phyloP scores from a whole-genome alignment of 1,140 invertebrate species.

The Tetramorium alpestre region DNA sequence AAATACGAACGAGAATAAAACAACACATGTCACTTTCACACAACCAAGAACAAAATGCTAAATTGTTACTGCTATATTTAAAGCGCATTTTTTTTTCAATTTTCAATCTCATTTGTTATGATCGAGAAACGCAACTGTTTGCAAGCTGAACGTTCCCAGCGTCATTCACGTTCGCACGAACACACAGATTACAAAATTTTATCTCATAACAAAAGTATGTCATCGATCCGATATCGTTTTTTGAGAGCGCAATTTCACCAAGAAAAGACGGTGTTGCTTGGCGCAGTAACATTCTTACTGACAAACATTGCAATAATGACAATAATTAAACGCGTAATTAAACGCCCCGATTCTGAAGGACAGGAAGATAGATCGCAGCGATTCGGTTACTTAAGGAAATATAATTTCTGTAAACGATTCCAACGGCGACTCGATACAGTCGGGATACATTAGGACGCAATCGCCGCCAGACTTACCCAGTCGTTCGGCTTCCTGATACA shows the following conservation, averaged over 20 bases:
- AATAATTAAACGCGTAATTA: neutral
- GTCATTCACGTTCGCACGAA: neutral
- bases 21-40: neutral
- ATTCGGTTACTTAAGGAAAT: slow-evolving; percentile 71
- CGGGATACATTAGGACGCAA: slow-evolving; percentile 79
- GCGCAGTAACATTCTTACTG: neutral
- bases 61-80: neutral
- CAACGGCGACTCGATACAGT: slow-evolving; percentile 81
- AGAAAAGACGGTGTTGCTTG: neutral
- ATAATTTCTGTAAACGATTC: slow-evolving; percentile 82
- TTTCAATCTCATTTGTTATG: neutral
- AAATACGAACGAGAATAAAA: neutral
- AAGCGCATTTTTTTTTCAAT: neutral
- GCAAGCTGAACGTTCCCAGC: neutral
- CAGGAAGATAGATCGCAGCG: neutral
- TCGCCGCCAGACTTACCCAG: slow-evolving; percentile 80
- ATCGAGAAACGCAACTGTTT: neutral
- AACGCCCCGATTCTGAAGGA: neutral
- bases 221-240: neutral
- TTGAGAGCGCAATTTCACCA: neutral
- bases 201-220: slow-evolving; percentile 1
- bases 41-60: neutral
- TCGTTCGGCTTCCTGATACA: slow-evolving; percentile 82
- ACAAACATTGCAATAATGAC: neutral
- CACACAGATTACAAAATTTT: neutral